Evolutionary conservation across 2,113 vertebrate genomes (phyloP).

Genomic region (Leptobrachium leishanense): DNA sequence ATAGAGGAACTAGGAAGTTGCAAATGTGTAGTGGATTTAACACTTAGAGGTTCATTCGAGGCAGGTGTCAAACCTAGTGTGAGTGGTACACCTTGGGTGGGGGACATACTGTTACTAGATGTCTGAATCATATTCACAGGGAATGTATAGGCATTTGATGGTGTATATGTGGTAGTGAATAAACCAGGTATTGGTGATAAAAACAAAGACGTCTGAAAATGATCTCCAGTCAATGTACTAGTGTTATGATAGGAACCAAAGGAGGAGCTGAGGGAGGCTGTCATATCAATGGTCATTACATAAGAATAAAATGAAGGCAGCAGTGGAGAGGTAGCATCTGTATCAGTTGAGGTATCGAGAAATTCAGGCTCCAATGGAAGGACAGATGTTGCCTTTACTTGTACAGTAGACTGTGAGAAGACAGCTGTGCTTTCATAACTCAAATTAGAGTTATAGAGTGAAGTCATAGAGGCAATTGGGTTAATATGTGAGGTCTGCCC

Average conservation of each 20-base stretch:
- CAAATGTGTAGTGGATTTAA: background rate
- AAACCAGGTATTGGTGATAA: constrained; percentile 53
- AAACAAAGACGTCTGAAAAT: constrained; percentile 50
- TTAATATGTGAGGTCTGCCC: constrained; percentile 50
- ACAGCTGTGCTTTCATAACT: constrained; percentile 17
- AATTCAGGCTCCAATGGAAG: constrained; percentile 49
- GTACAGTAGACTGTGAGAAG: constrained; percentile 25
- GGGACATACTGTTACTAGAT: background rate
- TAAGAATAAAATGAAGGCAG: constrained; percentile 51
- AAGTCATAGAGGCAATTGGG: constrained; percentile 27
- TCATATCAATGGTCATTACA: constrained; percentile 30
- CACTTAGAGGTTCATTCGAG: background rate
- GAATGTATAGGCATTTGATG: constrained; percentile 41
- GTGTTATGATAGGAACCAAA: constrained; percentile 50
- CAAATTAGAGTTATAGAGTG: constrained; percentile 32
- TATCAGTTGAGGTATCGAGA: constrained; percentile 63
- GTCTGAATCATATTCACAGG: background rate
- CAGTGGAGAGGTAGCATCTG: constrained; percentile 65
- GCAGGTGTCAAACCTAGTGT: background rate
- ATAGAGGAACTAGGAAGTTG: fast-evolving
- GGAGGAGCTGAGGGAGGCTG: constrained; percentile 49
- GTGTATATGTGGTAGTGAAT: background rate
- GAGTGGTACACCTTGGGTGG: background rate
- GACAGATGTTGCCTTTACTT: constrained; percentile 51
- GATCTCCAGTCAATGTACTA: constrained; percentile 45